phyloP scores from a whole-genome alignment of 2,888 invertebrate species.

The Odontothrips loti region DNA sequence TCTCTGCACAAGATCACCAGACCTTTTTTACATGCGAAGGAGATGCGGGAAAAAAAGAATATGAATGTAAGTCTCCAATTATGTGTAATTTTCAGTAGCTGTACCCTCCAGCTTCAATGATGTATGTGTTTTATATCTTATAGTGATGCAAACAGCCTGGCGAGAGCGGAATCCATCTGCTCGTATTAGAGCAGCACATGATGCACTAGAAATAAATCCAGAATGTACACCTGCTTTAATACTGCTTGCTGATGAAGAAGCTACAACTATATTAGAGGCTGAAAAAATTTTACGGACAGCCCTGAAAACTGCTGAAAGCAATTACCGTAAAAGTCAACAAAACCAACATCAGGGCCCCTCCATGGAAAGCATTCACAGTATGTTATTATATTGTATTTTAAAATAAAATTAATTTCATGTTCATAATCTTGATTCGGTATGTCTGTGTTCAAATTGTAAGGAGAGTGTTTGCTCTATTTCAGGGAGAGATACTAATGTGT shows the following conservation, averaged over 20 bases:
- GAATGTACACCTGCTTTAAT: conserved; percentile 95
- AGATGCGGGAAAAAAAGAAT: conserved; percentile 80
- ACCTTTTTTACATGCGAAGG: conserved; percentile 91
- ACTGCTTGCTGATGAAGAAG: conserved; percentile 93
- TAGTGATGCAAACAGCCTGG: conserved; percentile 93
- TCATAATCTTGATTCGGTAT: background rate
- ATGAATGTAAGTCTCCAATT: conserved; percentile 59
- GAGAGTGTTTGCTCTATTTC: conserved; percentile 36
- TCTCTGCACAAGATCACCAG: conserved; percentile 98
- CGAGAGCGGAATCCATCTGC: conserved; percentile 87
- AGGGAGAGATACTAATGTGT: conserved; percentile 85
- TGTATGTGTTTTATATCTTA: conserved; percentile 33
- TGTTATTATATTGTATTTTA: conserved; percentile 43
- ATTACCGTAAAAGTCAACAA: conserved; percentile 74
- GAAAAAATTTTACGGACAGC: conserved; percentile 80
- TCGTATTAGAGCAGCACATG: conserved; percentile 85
- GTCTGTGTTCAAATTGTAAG: background rate
- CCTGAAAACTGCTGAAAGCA: conserved; percentile 75
- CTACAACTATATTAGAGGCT: conserved; percentile 83
- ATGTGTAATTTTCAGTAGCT: background rate
- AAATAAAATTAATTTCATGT: conserved; percentile 32
- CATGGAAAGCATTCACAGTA: conserved; percentile 69
- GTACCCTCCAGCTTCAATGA: background rate
- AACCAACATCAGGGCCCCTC: conserved; percentile 69
- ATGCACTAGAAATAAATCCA: conserved; percentile 77